Evolutionary conservation across 2,797 vertebrate genomes (phyloP).

Genomic region (Sebastes iracundus): DNA sequence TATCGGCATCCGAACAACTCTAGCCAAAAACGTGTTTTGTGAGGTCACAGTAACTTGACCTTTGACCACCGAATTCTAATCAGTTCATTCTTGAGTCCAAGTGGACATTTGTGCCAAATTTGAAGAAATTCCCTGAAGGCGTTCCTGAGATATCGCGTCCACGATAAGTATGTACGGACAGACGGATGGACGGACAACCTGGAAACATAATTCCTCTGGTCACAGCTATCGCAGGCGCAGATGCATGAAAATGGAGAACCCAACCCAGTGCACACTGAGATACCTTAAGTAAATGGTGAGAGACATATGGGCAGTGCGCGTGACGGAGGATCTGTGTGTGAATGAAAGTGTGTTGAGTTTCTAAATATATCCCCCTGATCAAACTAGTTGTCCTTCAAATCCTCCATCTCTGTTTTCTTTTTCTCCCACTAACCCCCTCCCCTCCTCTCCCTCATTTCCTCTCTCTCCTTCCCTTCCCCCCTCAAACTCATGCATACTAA

Average conservation of each 20-base stretch:
- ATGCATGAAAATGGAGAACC: neutral
- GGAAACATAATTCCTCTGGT: neutral
- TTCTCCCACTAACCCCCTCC: slow-evolving; percentile 4
- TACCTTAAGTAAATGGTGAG: neutral
- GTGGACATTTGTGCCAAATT: neutral
- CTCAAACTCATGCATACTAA: slow-evolving; percentile 75
- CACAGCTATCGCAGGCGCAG: neutral
- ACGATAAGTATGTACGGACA: neutral
- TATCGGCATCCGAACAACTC: no score
- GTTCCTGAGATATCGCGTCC: neutral
- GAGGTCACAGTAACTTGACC: no score
- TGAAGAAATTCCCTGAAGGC: neutral
- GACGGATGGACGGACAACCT: no score
- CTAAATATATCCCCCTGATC: slow-evolving; percentile 55
- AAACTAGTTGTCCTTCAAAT: slow-evolving; percentile 53
- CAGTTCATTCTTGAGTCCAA: no score
- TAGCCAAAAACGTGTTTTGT: no score
- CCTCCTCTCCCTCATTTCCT: slow-evolving; percentile 35
- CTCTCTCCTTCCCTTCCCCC: slow-evolving; percentile 9
- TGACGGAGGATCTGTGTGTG: neutral
- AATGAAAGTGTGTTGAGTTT: slow-evolving; percentile 27
- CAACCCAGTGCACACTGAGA: neutral
- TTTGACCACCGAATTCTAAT: no score
- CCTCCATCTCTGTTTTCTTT: slow-evolving; percentile 51
- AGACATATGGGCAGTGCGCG: neutral